A percentile compares a stretch with the other conserved stretches of the same genome.
phyloP scores from a whole-genome alignment of 1,140 invertebrate species.

The Heliconius hewitsoni region DNA sequence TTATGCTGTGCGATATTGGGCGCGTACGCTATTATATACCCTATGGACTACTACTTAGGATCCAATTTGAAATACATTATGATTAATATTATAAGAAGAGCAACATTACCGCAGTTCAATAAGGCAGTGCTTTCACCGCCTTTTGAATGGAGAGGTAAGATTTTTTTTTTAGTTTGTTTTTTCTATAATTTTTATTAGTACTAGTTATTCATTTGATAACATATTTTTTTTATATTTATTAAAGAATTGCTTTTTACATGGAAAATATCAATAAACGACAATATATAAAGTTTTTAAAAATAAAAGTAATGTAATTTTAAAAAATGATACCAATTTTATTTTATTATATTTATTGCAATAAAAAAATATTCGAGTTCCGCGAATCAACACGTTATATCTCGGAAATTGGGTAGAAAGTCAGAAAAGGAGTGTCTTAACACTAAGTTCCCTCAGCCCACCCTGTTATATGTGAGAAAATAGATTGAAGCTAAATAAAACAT shows the following conservation, averaged over 20 bases:
- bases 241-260: neutral
- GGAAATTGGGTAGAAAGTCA: no score
- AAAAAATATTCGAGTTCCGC: no score
- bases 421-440: no score
- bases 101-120: constrained; percentile 82
- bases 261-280: no score
- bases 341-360: no score
- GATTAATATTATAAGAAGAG: constrained; percentile 84
- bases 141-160: constrained; percentile 83
- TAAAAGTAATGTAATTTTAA: no score
- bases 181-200: neutral
- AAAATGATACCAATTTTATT: no score
- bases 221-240: neutral
- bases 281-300: no score
- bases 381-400: no score
- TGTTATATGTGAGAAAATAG: no score
- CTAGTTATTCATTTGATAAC: neutral
- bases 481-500: no score
- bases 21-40: constrained; percentile 83
- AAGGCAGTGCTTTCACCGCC: constrained; percentile 84
- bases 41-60: constrained; percentile 85
- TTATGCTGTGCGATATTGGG: constrained; percentile 84
- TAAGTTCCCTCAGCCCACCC: no score
- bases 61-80: constrained; percentile 87
- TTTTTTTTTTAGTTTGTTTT: constrained; percentile 31